These are phyloP conservation scores for Villa cingulata DNA, from an alignment of 2,888 invertebrate genomes.

Conservation along the genomic window DNA sequence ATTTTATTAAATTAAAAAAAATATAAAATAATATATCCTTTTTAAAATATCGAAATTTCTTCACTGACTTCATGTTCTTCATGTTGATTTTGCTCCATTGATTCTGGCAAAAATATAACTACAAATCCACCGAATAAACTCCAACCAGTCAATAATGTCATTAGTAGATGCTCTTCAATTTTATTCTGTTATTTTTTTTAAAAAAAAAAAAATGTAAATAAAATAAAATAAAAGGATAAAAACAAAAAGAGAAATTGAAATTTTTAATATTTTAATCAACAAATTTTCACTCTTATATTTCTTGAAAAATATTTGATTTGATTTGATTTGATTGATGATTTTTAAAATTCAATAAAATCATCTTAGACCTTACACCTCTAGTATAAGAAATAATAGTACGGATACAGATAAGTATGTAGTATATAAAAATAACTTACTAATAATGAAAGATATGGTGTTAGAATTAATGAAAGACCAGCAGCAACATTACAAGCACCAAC, in stretches of 20 bases:
- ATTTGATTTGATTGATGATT: too few species aligned
- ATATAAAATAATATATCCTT: too few species aligned
- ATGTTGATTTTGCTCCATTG: constrained; percentile 33
- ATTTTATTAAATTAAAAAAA: neutral
- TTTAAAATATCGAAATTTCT: constrained; percentile 12
- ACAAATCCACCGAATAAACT: constrained; percentile 58
- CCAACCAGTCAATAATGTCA: constrained; percentile 54
- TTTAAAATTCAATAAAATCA: too few species aligned
- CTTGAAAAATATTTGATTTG: too few species aligned
- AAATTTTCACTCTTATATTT: too few species aligned
- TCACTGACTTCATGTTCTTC: constrained; percentile 7
- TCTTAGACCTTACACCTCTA: too few species aligned
- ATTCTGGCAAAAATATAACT: constrained; percentile 64
- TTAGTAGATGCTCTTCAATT: constrained; percentile 52
- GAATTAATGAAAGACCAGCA: constrained; percentile 57
- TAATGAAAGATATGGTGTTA: constrained; percentile 64
- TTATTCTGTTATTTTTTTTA: constrained; percentile 48
- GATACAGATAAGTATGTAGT: too few species aligned
- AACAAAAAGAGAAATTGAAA: too few species aligned
- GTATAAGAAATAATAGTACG: too few species aligned
- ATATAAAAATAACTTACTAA: constrained; percentile 54
- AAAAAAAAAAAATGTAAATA: too few species aligned
- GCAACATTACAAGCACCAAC: constrained; percentile 63
- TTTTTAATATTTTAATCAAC: too few species aligned
- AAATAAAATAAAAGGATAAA: too few species aligned